Conservation (phyloP, 2,888 invertebrate species). For the Rhingia campestris region DNA sequence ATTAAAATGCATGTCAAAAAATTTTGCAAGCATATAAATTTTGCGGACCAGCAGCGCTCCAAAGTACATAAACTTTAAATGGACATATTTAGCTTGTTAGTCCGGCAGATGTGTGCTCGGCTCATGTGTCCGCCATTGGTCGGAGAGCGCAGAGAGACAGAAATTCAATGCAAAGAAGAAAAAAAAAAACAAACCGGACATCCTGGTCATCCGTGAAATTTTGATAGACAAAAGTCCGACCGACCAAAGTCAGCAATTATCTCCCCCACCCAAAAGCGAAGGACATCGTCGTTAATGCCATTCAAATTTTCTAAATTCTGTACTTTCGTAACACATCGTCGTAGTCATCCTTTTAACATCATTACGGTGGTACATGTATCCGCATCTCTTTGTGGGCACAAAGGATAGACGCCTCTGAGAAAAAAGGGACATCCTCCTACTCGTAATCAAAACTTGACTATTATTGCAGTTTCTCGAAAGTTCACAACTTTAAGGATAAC, state of each 20-base stretch:
- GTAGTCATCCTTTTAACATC: constrained; percentile 35
- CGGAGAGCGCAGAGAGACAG: constrained; percentile 19
- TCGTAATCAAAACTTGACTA: constrained; percentile 69
- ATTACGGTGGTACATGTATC: constrained; percentile 27
- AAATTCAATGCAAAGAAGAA: constrained; percentile 33
- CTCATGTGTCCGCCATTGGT: constrained; percentile 29
- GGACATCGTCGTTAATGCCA: constrained; percentile 47
- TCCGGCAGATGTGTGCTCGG: constrained; percentile 41
- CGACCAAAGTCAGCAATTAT: constrained; percentile 72
- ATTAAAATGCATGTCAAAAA: constrained; percentile 72
- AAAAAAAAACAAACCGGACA: constrained; percentile 28
- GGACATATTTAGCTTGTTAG: constrained; percentile 72
- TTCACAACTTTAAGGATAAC: constrained; percentile 62
- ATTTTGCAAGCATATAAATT: constrained; percentile 53
- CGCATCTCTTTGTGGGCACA: constrained; percentile 14
- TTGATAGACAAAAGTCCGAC: constrained; percentile 71
- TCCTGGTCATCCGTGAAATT: constrained; percentile 68
- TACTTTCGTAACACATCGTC: constrained; percentile 56
- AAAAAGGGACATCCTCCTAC: constrained; percentile 36
- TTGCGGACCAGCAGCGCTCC: constrained; percentile 25
- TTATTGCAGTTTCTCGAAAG: constrained; percentile 68
- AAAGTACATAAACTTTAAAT: constrained; percentile 68
- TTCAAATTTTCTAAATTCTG: constrained; percentile 47
- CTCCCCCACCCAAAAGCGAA: constrained; percentile 25
- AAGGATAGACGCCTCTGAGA: not conserved